A percentile compares a stretch with the other conserved stretches of the same genome.
Evolutionary conservation across 1,140 invertebrate species (phyloP).

Genomic region (Bemisia tabaci): DNA sequence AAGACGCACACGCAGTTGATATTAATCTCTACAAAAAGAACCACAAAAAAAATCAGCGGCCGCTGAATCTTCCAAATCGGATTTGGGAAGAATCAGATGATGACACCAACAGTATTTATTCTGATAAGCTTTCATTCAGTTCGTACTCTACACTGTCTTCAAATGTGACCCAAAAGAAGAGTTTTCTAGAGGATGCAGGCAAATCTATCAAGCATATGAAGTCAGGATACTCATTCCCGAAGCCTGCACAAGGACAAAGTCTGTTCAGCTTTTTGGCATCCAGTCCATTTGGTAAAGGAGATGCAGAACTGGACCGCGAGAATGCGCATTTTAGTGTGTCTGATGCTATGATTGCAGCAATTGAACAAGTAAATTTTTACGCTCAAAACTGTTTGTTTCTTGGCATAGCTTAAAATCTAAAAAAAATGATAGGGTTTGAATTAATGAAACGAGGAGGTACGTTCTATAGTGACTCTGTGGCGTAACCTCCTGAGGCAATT

Average conservation of each 20-base stretch:
- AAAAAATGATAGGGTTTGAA: too few relatives aligned
- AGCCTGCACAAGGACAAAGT: conserved; percentile 55
- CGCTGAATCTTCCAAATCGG: conserved; percentile 6
- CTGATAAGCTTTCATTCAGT: conserved; percentile 6
- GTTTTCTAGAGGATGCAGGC: conserved; percentile 48
- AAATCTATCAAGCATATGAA: conserved; percentile 40
- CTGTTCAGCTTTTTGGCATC: conserved; percentile 58
- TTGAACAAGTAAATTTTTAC: conserved; percentile 47
- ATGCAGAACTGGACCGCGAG: conserved; percentile 68
- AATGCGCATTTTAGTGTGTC: conserved; percentile 77
- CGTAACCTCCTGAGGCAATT: too few relatives aligned
- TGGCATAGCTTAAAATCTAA: background rate
- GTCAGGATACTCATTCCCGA: conserved; percentile 40
- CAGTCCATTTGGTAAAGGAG: conserved; percentile 49
- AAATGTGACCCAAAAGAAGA: conserved; percentile 31
- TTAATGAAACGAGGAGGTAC: too few relatives aligned
- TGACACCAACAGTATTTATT: conserved; percentile 8
- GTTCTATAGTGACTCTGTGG: too few relatives aligned
- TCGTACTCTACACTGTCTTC: background rate
- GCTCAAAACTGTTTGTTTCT: conserved; percentile 1
- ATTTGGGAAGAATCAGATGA: conserved; percentile 16
- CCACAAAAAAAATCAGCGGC: background rate
- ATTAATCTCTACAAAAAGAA: background rate
- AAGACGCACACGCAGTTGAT: background rate
- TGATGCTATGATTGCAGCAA: conserved; percentile 69